A percentile compares a stretch with the other conserved stretches of the same genome.
These are phyloP conservation scores for Tenodera sinensis DNA, from an alignment of 2,888 invertebrate genomes.

Conservation along the genomic window DNA sequence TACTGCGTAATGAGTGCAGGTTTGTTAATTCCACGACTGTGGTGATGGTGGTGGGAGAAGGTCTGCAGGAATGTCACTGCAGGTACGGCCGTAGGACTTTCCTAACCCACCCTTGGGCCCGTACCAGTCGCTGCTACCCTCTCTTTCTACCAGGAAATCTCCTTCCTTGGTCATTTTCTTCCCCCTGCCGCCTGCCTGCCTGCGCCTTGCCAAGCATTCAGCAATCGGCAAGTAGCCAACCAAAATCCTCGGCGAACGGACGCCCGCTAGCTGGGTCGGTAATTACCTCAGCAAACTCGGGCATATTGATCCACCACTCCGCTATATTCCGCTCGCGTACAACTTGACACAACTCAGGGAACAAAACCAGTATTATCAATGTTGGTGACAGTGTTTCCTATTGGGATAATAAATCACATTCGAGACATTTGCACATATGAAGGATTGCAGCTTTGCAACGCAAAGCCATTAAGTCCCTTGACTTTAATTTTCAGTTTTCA, in stretches of 20 bases:
- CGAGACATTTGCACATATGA: too few relatives aligned
- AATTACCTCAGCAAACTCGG: slow-evolving; percentile 20
- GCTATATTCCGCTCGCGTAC: neutral
- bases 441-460: too few relatives aligned
- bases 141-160: neutral
- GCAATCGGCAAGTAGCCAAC: slow-evolving; percentile 22
- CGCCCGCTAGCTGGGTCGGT: slow-evolving; percentile 13
- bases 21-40: neutral
- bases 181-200: slow-evolving; percentile 3
- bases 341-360: slow-evolving; percentile 1
- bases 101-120: neutral
- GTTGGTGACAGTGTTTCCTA: too few relatives aligned
- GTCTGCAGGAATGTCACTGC: slow-evolving; percentile 7
- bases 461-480: too few relatives aligned
- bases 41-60: neutral
- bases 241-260: slow-evolving; percentile 21
- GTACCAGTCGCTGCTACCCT: neutral
- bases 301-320: slow-evolving; percentile 23
- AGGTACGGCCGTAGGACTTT: neutral
- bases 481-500: too few relatives aligned
- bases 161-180: slow-evolving; percentile 26
- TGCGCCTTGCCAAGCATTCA: slow-evolving; percentile 4
- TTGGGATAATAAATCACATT: too few relatives aligned
- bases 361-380: neutral
- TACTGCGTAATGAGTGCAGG: neutral